A percentile compares a stretch with the other conserved stretches of the same genome.
Evolutionary conservation across 2,888 invertebrate species (phyloP).

Genomic region (Spatulosminthurus flaviceps): DNA sequence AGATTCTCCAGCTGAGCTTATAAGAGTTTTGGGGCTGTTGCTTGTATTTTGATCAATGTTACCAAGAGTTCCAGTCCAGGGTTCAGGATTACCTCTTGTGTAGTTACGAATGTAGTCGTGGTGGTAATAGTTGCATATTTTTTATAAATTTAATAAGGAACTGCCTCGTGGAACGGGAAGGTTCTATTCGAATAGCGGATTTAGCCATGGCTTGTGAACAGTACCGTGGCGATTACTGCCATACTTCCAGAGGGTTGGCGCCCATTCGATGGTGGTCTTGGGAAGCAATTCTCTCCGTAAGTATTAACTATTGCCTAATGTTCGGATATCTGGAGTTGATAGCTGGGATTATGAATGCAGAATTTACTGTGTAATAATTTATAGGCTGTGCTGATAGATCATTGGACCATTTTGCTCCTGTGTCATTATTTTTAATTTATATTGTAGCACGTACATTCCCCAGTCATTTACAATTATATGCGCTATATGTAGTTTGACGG

Average conservation of each 20-base stretch:
- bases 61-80: neutral
- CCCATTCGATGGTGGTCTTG: conserved; percentile 75
- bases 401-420: neutral
- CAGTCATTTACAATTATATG: no score
- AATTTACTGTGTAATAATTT: conserved; percentile 3
- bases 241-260: conserved; percentile 72
- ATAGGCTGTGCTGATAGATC: neutral
- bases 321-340: conserved; percentile 1
- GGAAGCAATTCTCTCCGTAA: conserved; percentile 74
- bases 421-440: neutral
- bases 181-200: conserved; percentile 73
- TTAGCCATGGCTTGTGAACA: conserved; percentile 74
- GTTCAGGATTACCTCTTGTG: neutral
- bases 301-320: conserved; percentile 22
- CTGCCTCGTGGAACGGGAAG: conserved; percentile 73
- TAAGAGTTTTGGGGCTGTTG: neutral
- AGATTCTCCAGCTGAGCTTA: neutral
- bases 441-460: no score
- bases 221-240: conserved; percentile 74
- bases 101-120: neutral
- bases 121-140: neutral
- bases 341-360: conserved; percentile 18
- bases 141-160: conserved; percentile 68
- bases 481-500: no score
- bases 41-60: conserved; percentile 7